Base-by-base conservation (phyloP, 2,888 invertebrate genomes). In the Ceraclea dissimilis region DNA sequence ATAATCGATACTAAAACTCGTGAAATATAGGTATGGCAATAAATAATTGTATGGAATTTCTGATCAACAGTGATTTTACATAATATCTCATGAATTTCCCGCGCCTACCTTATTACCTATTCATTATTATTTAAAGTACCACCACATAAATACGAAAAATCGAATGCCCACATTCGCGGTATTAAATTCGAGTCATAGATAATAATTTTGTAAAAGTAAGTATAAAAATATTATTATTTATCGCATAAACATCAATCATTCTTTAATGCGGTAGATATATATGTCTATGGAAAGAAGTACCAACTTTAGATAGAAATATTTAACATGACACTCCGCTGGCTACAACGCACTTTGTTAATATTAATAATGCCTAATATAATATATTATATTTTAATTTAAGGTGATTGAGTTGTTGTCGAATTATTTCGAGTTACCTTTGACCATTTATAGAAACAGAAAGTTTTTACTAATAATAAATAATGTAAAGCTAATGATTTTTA, bases 401-500 rank as follows among this genome's bases (percentile, higher is more conserved):
- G 13, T 39, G 39, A 39, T 39, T 39, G 39, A 39, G 39, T 39
- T 39, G 39, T 39, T 39, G 5, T n/a, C 2, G 13, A 39, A 8
- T 39, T 39, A 39, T 39, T 8, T 39, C 13, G 4, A 39, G 8
- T 8, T 13, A 13, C 39, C n/a, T 8, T 39, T 16, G 16, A 39
- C 39, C 39, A n/a, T 39, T 39, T 39, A 39, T 39, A 16, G 39
- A 39, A 39, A 39, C 39, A 39, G 39, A 39, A 39, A 39, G 39
- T 39, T n/a, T 39, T 39, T 39, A n/a, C 39, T 16, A 16, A 8
- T n/a, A 39, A n/a, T 39, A 26, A 10, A 5, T 39, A 39, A 39
- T 16, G 2, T 39, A 39, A n/a, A 16, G 13, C 39, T 39, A 39
- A 39, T 8, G 31, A 31, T 31, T 31, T 31, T n/a, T n/a, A n/a